Evolutionary conservation across 2,888 invertebrate species (phyloP), one percentile per base, ranked within the genome.

Genomic region (Hydrotaea cyrtoneurina): DNA sequence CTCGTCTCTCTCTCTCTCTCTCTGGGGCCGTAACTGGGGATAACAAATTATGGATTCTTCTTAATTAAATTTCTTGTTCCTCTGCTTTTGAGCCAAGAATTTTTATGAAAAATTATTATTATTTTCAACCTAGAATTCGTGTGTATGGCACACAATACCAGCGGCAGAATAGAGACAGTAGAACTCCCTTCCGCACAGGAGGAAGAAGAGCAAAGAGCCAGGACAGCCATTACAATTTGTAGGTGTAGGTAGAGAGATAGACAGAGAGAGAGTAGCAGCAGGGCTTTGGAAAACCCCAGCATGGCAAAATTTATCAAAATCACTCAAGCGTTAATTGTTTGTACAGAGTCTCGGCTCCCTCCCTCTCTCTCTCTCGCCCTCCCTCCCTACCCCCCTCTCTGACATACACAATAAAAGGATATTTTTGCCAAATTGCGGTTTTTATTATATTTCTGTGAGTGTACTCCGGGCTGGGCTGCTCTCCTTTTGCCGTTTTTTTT

Each of bases 381-480:
- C 39, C 23, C 13, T 78, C 71, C 50, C 23, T 39, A 57, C 75
- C 57, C 73, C 72, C 39, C 69, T 62, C 46, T 43, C 43, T 66
- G 7, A 26, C 43, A 69, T 11, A 19, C 8, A 43, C 17, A 64
- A 64, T 36, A 66, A 66, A 69, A 69, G 23, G 69, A 69, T 55
- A 73, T 88, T 87, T 88, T 89, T 89, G 87, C 87, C 88, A 90
- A 86, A 90, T 89, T 91, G 90, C 88, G 90, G 90, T 89, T 89
- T 89, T 89, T 84, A 62, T 71, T 72, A 71, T 80, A 75, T 75
- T 59, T 62, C 46, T 21, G 50, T 36, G 72, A 2, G 50, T n/a
- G 50, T 31, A 31, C 31, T 19, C 26, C 69, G 71, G 46, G 19
- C 1, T 39, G 39, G 39, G 39, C 1, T 39, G 39, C 11, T 39